Conservation (phyloP, 2,113 vertebrate species). For the Eretmochelys imbricata region DNA sequence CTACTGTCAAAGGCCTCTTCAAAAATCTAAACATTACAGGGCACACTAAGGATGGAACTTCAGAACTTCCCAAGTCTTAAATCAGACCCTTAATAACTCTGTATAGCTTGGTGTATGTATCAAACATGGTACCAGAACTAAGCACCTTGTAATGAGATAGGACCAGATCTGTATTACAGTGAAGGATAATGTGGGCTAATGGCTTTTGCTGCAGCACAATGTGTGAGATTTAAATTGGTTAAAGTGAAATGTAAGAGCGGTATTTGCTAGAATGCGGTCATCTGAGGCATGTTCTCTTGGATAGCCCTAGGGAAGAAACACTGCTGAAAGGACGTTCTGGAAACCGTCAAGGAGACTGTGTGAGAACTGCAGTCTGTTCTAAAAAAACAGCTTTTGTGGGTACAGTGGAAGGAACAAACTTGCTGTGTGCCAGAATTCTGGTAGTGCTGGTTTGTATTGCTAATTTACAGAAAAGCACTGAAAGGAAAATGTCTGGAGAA, state of each 20-base stretch:
- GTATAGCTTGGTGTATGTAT: background rate
- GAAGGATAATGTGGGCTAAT: slow-evolving; percentile 45
- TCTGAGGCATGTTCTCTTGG: slow-evolving; percentile 18
- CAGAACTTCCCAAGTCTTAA: slow-evolving; percentile 13
- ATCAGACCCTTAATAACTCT: slow-evolving; percentile 45
- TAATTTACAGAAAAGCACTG: background rate
- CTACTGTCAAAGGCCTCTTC: background rate
- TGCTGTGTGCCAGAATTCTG: background rate
- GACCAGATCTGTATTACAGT: slow-evolving; percentile 11
- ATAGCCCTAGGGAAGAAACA: slow-evolving; percentile 38
- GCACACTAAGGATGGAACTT: background rate
- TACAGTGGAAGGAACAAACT: background rate
- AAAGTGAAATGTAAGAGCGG: slow-evolving; percentile 36
- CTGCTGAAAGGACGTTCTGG: slow-evolving; percentile 8
- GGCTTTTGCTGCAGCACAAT: slow-evolving; percentile 38
- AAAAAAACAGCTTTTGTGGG: slow-evolving; percentile 10
- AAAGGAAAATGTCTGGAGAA: background rate
- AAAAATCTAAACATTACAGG: slow-evolving; percentile 27
- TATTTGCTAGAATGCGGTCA: slow-evolving; percentile 10
- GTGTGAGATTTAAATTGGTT: slow-evolving; percentile 59
- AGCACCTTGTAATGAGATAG: slow-evolving; percentile 30
- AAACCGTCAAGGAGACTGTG: slow-evolving; percentile 7
- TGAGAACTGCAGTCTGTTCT: background rate
- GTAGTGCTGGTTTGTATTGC: background rate
- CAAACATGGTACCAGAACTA: background rate